Percentiles rank a stretch among this genome's conserved stretches.
phyloP scores from a whole-genome alignment of 1,140 invertebrate genomes.

The Probaryconus sp. region DNA sequence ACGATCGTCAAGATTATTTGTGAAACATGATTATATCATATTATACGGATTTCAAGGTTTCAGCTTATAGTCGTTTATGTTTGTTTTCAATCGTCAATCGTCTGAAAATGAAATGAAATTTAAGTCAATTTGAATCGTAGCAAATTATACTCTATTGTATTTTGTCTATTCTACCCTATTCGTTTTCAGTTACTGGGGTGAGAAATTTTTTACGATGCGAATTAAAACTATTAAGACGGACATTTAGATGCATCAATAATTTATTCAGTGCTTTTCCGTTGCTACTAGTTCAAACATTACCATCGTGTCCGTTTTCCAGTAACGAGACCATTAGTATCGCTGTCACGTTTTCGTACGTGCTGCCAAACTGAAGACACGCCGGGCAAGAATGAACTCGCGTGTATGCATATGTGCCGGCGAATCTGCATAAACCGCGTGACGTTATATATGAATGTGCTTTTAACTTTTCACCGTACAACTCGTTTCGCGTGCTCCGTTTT shows the following conservation, averaged over 20 bases:
- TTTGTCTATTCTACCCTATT: too few species aligned
- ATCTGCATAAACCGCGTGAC: constrained; percentile 60
- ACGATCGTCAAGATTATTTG: too few species aligned
- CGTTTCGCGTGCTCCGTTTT: constrained; percentile 50
- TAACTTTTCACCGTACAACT: constrained; percentile 42
- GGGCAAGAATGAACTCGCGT: constrained; percentile 58
- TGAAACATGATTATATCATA: too few species aligned
- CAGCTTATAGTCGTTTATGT: too few species aligned
- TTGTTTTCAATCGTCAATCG: too few species aligned
- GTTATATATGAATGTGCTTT: constrained; percentile 62
- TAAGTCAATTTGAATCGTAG: too few species aligned
- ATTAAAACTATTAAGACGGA: constrained; percentile 25
- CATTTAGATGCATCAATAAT: constrained; percentile 40
- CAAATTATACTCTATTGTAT: too few species aligned
- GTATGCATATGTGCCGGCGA: constrained; percentile 54
- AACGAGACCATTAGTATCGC: constrained; percentile 58
- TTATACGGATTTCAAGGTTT: too few species aligned
- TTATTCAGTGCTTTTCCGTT: constrained; percentile 37
- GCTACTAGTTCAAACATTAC: constrained; percentile 28
- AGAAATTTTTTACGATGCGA: background rate
- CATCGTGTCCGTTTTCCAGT: constrained; percentile 49
- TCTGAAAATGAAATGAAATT: too few species aligned
- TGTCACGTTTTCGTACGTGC: constrained; percentile 62
- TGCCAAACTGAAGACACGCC: constrained; percentile 59
- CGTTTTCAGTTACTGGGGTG: too few species aligned